Evolutionary conservation across 2,113 vertebrate species (phyloP).

Genomic region (Odocoileus hemionus): DNA sequence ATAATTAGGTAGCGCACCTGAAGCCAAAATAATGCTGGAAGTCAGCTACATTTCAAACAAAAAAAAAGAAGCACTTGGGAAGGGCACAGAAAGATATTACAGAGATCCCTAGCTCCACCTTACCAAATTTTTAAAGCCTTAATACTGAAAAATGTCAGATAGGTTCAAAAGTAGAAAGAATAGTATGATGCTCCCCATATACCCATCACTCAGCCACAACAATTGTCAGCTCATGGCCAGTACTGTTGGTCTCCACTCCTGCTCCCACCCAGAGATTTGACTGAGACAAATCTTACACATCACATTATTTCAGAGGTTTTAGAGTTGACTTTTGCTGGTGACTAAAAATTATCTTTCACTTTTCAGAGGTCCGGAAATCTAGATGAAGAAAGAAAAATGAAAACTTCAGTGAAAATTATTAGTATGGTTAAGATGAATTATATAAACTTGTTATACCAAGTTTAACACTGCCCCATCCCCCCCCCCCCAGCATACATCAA

Average conservation of each 20-base stretch:
- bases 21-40: not conserved
- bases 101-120: not conserved
- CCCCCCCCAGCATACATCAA: not conserved
- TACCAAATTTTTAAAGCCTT: not conserved
- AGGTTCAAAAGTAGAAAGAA: not conserved
- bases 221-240: not conserved
- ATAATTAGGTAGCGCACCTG: not conserved
- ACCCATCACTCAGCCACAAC: not conserved
- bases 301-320: not conserved
- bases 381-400: not conserved
- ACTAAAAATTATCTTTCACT: not conserved
- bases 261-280: not conserved
- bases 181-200: not conserved
- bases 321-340: not conserved
- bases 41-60: not conserved
- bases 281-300: not conserved
- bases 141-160: not conserved
- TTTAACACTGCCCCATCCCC: fast-evolving
- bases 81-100: not conserved
- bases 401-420: not conserved
- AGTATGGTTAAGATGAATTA: not conserved
- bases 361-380: not conserved
- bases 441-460: not conserved
- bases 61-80: not conserved
- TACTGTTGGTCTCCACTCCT: not conserved